Base-by-base conservation (phyloP, 2,797 vertebrate genomes). In the Acestrorhynchus altus region DNA sequence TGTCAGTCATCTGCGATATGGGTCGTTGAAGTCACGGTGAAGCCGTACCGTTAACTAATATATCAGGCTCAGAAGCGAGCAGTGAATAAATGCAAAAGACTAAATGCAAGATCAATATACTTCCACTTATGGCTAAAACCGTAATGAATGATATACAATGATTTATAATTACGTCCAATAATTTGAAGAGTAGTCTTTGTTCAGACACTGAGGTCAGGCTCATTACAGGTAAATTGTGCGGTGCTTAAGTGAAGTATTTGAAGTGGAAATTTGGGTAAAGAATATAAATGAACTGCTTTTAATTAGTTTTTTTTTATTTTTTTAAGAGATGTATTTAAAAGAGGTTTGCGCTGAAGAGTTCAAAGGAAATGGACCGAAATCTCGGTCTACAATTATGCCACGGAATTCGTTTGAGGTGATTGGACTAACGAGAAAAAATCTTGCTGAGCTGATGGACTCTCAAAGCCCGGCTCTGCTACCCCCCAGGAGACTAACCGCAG, bases 401-500 rank as follows among this genome's bases (percentile, higher is more conserved):
- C 51, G 4, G 0, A 63, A 60, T 59, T 47, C 15, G 59, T 72
- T 81, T 54, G 51, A 59, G 67, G 60, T 24, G 20, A 52, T 65
- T 40, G 5, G 65, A 69, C 44, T 72, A 57, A 71, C 35, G 39
- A 68, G 64, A 68, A 68, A 68, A 68, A 72, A 74, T 79, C 74
- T 78, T 54, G 56, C 65, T 12, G 42, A 77, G 64, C 63, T 77
- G 66, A 83, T 80, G 76, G 64, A 80, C 71, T 69, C 46, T 74
- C 26, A 77, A 74, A 74, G 74, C 59, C 9, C 52, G 54, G 69
- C 73, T 47, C 8, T 20, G 35, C 57, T 80, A 75, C 73, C 61
- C 51, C 64, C 72, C 74, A 54, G 72, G 79, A 79, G 71, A 81
- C 67, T 59, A 64, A 66, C 74, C 73, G 72, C 44, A 59, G 44